These are phyloP conservation scores for Thalassoma bifasciatum DNA, from an alignment of 2,113 vertebrate genomes.

Conservation along the genomic window DNA sequence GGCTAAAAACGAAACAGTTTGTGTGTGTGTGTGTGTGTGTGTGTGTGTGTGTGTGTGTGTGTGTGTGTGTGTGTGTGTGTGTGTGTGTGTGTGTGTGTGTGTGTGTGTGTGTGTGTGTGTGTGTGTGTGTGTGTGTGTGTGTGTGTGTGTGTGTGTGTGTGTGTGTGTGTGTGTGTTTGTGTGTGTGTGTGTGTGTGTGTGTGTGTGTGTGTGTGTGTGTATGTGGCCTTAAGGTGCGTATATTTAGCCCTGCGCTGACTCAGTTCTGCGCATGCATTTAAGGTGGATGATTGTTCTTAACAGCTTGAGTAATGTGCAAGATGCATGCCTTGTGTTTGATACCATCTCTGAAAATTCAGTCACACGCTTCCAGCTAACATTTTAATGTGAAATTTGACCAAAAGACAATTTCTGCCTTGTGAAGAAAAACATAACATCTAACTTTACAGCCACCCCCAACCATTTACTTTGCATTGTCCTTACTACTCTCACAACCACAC, in stretches of 20 bases:
- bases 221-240: conserved; percentile 26
- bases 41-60: conserved; percentile 26
- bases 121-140: conserved; percentile 26
- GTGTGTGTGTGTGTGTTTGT: conserved; percentile 23
- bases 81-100: conserved; percentile 22
- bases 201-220: conserved; percentile 16
- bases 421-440: conserved; percentile 20
- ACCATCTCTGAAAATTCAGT: neutral
- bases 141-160: conserved; percentile 2
- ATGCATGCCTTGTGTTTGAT: neutral
- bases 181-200: conserved; percentile 6
- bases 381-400: neutral
- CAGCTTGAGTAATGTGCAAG: conserved; percentile 1
- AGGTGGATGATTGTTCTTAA: conserved; percentile 31
- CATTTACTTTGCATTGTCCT: conserved; percentile 32
- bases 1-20: neutral
- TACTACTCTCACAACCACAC: conserved; percentile 27
- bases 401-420: conserved; percentile 3
- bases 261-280: conserved; percentile 13
- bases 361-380: neutral
- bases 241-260: conserved; percentile 47
- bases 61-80: conserved; percentile 7
- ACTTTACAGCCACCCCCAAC: conserved; percentile 33
- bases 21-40: conserved; percentile 6
- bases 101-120: conserved; percentile 6